Evolutionary conservation across 2,888 invertebrate species (phyloP).

Genomic region (Caenorhabditis imperialis): DNA sequence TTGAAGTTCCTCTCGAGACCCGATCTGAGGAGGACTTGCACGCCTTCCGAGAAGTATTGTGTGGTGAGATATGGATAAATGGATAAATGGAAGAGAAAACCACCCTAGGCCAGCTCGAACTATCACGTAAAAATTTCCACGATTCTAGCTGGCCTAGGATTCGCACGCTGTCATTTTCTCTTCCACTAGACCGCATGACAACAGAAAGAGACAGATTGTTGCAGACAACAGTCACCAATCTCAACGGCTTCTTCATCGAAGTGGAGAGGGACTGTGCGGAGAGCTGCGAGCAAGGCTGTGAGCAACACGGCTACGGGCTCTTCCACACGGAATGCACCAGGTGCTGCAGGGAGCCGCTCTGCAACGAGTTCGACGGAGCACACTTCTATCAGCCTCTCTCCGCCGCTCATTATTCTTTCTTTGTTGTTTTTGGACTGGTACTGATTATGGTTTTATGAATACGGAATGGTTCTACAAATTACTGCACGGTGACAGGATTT

Average conservation of each 20-base stretch:
- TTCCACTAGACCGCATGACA: too few species aligned
- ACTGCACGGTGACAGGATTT: too few species aligned
- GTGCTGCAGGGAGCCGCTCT: constrained; percentile 63
- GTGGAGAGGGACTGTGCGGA: constrained; percentile 72
- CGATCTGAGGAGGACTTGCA: constrained; percentile 63
- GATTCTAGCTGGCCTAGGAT: too few species aligned
- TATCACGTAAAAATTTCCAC: too few species aligned
- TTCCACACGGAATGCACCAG: constrained; percentile 70
- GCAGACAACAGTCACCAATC: constrained; percentile 71
- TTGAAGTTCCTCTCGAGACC: constrained; percentile 64
- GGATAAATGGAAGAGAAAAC: constrained; percentile 4
- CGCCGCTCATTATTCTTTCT: constrained; percentile 3
- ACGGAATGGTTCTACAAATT: not conserved
- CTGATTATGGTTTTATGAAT: not conserved
- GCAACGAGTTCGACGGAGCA: constrained; percentile 72
- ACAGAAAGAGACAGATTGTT: too few species aligned
- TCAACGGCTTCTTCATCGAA: constrained; percentile 73
- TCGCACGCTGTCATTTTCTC: too few species aligned
- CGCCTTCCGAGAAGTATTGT: constrained; percentile 62
- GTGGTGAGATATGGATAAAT: constrained; percentile 36
- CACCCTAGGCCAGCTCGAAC: too few species aligned
- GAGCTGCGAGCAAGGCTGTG: constrained; percentile 65
- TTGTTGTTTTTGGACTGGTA: not conserved
- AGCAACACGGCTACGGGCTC: constrained; percentile 69
- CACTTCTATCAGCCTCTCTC: constrained; percentile 62